Base-by-base conservation (phyloP, 2,888 invertebrate genomes). In the Mythimna lalbum region DNA sequence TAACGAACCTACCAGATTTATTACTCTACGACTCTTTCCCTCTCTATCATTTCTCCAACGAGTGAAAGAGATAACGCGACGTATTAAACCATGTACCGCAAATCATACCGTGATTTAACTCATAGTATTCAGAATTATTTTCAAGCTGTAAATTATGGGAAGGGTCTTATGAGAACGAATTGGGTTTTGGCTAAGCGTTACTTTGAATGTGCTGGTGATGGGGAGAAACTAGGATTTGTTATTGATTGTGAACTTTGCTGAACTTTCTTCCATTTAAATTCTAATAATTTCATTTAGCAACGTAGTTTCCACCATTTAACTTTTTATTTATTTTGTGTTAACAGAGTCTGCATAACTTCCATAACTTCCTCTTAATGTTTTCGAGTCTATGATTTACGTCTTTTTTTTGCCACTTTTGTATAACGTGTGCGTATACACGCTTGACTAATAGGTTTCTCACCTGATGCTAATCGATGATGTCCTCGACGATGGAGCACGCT, bases 1-100 rank as follows among this genome's bases (percentile, higher is more conserved):
- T 91, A 91, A 90, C 90, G 90, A 92, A 91, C 90, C 84, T 74
- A 82, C 70, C 78, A 87, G 90, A 91, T 91, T 91, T 91, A 91
- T 89, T 81, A 72, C 80, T 71, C 76, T 36, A 68, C 65, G 60
- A 56, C 53, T 76, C 63, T 19, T 31, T n/a, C 69, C 52, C 47
- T 71, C 69, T 73, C 74, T 76, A 56, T 78, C 73, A 27, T 31
- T 63, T 57, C 55, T n/a, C 12, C 1, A 57, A 72, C n/a, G 71
- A 49, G 53, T 71, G 17, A 83, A 33, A 55, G 74, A 61, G 73
- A 69, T 23, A 27, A 31, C 49, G 39, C 21, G 61, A 69, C 71
- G 76, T 73, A 63, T 83, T 84, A 80, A 72, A 70, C 50, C 63
- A 57, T 65, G 71, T 78, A 78, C 50, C 55, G 73, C 69, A 78